Evolutionary conservation across 2,888 invertebrate species (phyloP), one percentile per base, ranked within the genome.

Genomic region (Tinea semifulvella): DNA sequence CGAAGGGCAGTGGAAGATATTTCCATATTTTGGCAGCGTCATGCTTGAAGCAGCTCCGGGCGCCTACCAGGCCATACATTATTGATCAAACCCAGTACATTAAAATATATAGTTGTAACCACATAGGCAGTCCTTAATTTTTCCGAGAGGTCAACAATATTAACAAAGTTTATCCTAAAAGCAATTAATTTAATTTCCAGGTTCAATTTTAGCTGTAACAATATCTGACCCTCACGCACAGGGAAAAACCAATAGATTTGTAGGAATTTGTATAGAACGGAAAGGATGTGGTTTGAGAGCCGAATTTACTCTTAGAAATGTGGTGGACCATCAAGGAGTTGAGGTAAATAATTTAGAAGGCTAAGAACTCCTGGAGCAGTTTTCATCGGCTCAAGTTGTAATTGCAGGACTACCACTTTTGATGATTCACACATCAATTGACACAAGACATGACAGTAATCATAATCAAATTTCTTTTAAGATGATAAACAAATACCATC

Each of bases 241-340:
- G 19, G 90, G 89, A 39, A 96, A 96, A 75, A 80, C 84, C 0
- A 93, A 88, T 58, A 85, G 88, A 60, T 80, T 97, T 82, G 89
- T 96, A 27, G 97, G 99, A 2, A 96, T 99, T 56, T 99, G 99
- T 61, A 97, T 98, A 53, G 85, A 92, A 53, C 82, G 96, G 44
- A 85, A 85, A 53, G 90, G 91, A 2, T 85, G 87, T 60, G 98
- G 98, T 0, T 79, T 99, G 7, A 82, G 91, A 49, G 90, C 96
- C 3, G 85, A 85, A 45, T 97, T 98, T 61, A 90, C 89, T 14
- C 77, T 99, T 13, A 85, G 99, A 57, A 99, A 99, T 81, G 88
- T 95, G 25, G 86, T 99, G 38, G 96, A 99, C 63, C 88, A 92
- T 58, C 91, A 95, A 65, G 94, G 90, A 42, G 63, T 88, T 36